These are phyloP conservation scores for Schizopygopsis pylzovi DNA, from an alignment of 2,797 vertebrate species.

Conservation along the genomic window DNA sequence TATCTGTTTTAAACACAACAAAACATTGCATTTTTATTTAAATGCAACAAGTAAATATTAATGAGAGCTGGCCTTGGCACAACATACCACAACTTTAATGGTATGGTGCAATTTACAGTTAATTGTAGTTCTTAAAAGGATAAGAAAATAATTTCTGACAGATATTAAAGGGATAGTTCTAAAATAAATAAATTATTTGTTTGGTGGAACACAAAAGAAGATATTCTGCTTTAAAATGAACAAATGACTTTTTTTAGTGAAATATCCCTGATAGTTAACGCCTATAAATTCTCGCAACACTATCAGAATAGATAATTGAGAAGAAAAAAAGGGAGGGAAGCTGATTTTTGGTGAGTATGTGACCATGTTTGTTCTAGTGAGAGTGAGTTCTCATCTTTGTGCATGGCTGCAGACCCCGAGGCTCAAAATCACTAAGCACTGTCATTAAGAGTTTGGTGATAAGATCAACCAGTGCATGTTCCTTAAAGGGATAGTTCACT, in stretches of 20 bases:
- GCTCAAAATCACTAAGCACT: conserved; percentile 58
- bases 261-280: neutral
- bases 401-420: conserved; percentile 52
- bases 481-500: neutral
- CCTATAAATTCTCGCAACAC: neutral
- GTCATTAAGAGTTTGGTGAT: conserved; percentile 51
- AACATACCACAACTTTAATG: neutral
- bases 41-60: neutral
- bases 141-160: neutral
- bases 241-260: neutral
- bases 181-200: neutral
- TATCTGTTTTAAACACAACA: neutral
- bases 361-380: conserved; percentile 55
- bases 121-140: neutral
- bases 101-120: neutral
- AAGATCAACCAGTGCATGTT: conserved; percentile 12
- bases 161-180: neutral
- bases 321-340: neutral
- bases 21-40: neutral
- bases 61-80: neutral
- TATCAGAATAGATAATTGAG: neutral
- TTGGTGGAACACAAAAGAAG: neutral
- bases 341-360: conserved; percentile 49
- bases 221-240: neutral
- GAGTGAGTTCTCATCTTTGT: conserved; percentile 44